Percentiles rank a stretch among this genome's conserved stretches.
phyloP scores from a whole-genome alignment of 1,140 invertebrate genomes.

The Scaptodrosophila lebanonensis region DNA sequence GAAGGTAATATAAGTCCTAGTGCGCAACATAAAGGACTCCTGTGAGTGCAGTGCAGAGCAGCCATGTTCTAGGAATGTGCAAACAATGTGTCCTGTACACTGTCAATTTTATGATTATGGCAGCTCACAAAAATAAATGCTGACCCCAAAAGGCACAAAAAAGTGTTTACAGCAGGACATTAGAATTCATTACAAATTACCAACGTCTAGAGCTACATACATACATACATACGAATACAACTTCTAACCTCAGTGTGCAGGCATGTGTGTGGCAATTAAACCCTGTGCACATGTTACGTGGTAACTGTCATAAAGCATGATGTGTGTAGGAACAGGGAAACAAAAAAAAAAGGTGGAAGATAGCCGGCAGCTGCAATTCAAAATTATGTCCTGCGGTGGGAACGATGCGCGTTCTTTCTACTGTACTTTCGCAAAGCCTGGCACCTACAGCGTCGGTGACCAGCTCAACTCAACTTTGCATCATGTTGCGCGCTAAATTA shows the following conservation, averaged over 20 bases:
- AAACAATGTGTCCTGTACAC: constrained; percentile 48
- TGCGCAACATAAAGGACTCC: constrained; percentile 55
- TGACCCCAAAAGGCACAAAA: constrained; percentile 29
- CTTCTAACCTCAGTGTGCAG: constrained; percentile 35
- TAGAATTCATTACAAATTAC: constrained; percentile 68
- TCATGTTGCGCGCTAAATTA: constrained; percentile 70
- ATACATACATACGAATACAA: constrained; percentile 43
- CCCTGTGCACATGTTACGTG: constrained; percentile 33
- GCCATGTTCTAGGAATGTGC: constrained; percentile 28
- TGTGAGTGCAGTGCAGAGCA: constrained; percentile 47
- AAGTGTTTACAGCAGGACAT: constrained; percentile 53
- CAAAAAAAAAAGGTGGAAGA: neutral
- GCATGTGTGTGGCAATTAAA: constrained; percentile 55
- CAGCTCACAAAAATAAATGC: constrained; percentile 1
- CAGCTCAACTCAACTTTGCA: constrained; percentile 26
- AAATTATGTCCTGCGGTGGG: constrained; percentile 62
- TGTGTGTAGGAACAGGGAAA: constrained; percentile 1
- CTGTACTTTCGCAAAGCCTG: constrained; percentile 14
- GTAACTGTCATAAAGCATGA: constrained; percentile 19
- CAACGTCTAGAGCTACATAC: too few species aligned
- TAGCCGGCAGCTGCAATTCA: constrained; percentile 53
- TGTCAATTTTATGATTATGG: constrained; percentile 39
- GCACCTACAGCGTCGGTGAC: constrained; percentile 10
- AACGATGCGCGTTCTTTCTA: constrained; percentile 33
- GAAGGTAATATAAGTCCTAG: constrained; percentile 60